These are phyloP conservation scores for Drosophila micromelanica DNA, from an alignment of 1,140 invertebrate genomes.

Conservation along the genomic window DNA sequence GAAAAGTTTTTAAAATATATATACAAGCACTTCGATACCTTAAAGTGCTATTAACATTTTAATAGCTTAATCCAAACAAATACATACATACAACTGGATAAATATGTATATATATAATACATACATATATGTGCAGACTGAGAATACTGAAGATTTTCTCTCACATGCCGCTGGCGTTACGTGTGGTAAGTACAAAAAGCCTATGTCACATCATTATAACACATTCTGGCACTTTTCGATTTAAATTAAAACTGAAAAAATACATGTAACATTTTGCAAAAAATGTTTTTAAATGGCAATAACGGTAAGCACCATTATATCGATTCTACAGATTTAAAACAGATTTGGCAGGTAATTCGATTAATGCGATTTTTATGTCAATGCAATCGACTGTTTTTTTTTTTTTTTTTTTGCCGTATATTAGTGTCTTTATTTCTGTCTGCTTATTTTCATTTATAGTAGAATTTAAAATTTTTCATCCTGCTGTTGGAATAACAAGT, in stretches of 20 bases:
- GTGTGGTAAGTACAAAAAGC: not conserved
- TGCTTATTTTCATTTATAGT: too few relatives aligned
- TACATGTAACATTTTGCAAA: not conserved
- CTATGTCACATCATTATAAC: not conserved
- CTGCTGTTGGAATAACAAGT: not conserved
- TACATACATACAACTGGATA: too few relatives aligned
- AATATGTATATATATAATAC: not conserved
- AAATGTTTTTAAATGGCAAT: not conserved
- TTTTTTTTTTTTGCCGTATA: too few relatives aligned
- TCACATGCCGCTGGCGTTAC: not conserved
- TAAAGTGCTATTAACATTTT: not conserved
- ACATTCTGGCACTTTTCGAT: not conserved
- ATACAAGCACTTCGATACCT: not conserved
- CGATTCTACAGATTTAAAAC: not conserved
- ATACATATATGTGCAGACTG: not conserved
- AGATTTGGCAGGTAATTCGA: not conserved
- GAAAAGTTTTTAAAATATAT: not conserved
- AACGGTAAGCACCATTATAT: not conserved
- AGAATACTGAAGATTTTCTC: not conserved
- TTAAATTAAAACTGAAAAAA: slow-evolving; percentile 1
- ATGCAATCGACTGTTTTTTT: not conserved
- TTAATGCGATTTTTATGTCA: not conserved
- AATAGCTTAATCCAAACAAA: not conserved
- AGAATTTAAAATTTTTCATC: not conserved
- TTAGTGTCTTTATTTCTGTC: too few relatives aligned